Evolutionary conservation across 2,888 invertebrate species (phyloP).

Genomic region (Tetramorium bicarinatum): DNA sequence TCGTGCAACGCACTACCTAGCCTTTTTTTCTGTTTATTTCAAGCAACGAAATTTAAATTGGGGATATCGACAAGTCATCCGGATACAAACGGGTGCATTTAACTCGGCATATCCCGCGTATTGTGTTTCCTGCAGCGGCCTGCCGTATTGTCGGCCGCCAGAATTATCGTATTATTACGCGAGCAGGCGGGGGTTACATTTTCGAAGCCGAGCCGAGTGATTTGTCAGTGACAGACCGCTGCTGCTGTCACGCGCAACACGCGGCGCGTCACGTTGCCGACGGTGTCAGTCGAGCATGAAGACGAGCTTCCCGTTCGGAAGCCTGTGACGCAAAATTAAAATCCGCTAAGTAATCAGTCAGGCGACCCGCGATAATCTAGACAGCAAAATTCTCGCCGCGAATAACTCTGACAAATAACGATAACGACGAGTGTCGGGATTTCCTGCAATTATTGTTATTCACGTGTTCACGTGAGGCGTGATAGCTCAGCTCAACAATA

Average conservation of each 20-base stretch:
- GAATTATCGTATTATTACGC: constrained; percentile 45
- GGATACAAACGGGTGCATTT: constrained; percentile 1
- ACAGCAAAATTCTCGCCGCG: constrained; percentile 4
- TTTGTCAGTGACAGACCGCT: constrained; percentile 54
- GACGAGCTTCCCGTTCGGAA: constrained; percentile 16
- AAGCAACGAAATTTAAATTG: constrained; percentile 14
- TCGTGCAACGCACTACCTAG: no score
- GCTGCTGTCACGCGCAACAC: constrained; percentile 37
- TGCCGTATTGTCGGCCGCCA: constrained; percentile 1
- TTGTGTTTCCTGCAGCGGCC: background rate
- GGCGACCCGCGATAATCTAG: constrained; percentile 22
- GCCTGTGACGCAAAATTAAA: constrained; percentile 55
- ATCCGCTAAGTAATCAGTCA: constrained; percentile 52
- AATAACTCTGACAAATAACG: constrained; percentile 34
- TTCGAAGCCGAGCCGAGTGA: constrained; percentile 42
- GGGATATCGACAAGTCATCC: background rate
- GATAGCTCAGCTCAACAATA: background rate
- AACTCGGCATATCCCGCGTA: background rate
- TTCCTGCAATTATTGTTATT: constrained; percentile 20
- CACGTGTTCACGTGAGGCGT: background rate
- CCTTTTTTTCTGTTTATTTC: background rate
- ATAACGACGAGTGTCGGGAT: constrained; percentile 24
- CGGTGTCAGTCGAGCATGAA: constrained; percentile 41
- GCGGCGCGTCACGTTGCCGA: constrained; percentile 15
- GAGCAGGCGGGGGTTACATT: constrained; percentile 21